Base-by-base conservation (phyloP, 2,888 invertebrate genomes). In the Noctua comes region DNA sequence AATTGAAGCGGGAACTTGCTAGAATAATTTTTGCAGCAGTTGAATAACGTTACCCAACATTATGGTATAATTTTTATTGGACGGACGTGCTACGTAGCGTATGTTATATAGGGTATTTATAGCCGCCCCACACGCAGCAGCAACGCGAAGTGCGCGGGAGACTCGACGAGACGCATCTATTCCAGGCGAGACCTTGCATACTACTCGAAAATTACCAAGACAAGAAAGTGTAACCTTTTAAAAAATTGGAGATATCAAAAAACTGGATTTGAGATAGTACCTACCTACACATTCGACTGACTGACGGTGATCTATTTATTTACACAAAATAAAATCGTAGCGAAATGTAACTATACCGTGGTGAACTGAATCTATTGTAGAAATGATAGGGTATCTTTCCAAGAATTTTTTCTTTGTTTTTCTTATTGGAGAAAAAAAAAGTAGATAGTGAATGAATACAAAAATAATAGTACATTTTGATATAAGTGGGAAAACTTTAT, bases 61-160 rank as follows among this genome's bases (percentile, higher is more conserved):
- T 84, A 79, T 84, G 83, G 89, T 88, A 89, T 89, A 91, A 86
- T 92, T 92, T 92, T 91, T 92, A 93, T 91, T 90, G 91, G 91
- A 91, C 93, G 93, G 91, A 93, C 93, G 66, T 66, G 66, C 66
- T 66, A 66, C 66, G 91, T 90, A 91, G 91, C 92, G 93, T 92
- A 93, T 92, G 93, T 92, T 93, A 91, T 87, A 86, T 89, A 86
- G 88, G 87, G 91, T 96, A 96, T 96, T 96, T 95, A 95, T 96
- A 96, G 94, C 90, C 90, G 93, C 95, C 96, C 95, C 96, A 96
- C 96, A 94, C 96, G 95, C 96, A 91, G 96, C 88, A 92, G 90
- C 88, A 89, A 80, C 86, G 90, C 90, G 93, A 92, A 94, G 92
- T 94, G 95, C 94, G 95, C 96, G 95, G 95, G 96, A 95, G 96